phyloP scores from a whole-genome alignment of 2,113 vertebrate genomes.

The Tenebrosternarchus preto region DNA sequence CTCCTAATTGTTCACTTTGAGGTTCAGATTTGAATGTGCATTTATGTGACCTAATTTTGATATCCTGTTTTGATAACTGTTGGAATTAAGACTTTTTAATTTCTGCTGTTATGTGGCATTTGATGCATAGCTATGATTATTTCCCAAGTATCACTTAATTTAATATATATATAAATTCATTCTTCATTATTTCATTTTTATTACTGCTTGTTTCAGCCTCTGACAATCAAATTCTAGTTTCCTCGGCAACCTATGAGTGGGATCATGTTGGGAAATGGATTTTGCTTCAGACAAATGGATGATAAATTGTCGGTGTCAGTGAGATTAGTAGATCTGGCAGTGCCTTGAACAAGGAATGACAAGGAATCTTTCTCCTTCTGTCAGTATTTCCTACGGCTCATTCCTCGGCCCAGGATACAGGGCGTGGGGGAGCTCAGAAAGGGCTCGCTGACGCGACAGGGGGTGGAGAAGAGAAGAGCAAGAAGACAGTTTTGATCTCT shows the following conservation, averaged over 20 bases:
- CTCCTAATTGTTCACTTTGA: no score
- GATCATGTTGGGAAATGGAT: conserved; percentile 8
- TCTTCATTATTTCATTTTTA: neutral
- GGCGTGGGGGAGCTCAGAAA: conserved; percentile 22
- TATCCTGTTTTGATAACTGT: no score
- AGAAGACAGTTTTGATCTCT: neutral
- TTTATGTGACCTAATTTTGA: no score
- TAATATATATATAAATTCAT: neutral
- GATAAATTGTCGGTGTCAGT: conserved; percentile 1
- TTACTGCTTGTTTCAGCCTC: neutral
- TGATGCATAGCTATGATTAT: no score
- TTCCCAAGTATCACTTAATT: no score
- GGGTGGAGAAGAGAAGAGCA: neutral
- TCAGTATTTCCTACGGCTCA: neutral
- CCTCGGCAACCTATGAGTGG: neutral
- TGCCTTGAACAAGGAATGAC: neutral
- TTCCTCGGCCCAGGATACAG: neutral
- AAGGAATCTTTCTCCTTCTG: neutral
- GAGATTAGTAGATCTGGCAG: neutral
- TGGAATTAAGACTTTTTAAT: no score
- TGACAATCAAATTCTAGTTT: neutral
- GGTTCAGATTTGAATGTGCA: no score
- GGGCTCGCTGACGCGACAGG: conserved; percentile 11
- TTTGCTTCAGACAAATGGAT: neutral
- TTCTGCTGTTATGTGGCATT: no score